These are phyloP conservation scores for Mus caroli DNA, from an alignment of 2,797 vertebrate genomes.

Conservation along the genomic window DNA sequence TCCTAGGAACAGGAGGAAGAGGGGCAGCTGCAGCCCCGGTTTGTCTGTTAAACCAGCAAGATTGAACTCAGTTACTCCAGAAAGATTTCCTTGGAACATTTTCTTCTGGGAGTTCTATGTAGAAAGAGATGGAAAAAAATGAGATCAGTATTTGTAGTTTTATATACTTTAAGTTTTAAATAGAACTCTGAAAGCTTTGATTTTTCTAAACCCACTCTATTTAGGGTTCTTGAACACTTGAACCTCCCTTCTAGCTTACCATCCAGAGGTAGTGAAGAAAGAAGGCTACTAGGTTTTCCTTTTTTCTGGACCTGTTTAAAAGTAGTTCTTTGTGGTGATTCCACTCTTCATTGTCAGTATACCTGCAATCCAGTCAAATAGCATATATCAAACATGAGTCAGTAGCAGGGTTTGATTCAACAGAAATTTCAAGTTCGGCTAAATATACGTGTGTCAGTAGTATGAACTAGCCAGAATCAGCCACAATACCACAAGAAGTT, in stretches of 20 bases:
- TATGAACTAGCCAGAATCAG: not conserved
- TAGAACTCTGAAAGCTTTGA: not conserved
- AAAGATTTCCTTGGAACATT: not conserved
- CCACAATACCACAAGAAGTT: not conserved
- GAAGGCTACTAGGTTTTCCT: not conserved
- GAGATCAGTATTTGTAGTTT: too few species aligned
- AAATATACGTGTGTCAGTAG: not conserved
- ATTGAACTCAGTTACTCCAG: not conserved
- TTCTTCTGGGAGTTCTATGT: not conserved
- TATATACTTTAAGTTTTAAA: not conserved
- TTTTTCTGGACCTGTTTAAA: not conserved
- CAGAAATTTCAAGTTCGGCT: not conserved
- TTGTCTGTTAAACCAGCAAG: not conserved
- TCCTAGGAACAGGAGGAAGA: conserved; percentile 50
- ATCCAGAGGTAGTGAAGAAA: not conserved
- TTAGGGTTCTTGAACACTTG: not conserved
- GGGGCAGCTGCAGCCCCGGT: not conserved
- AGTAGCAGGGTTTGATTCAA: not conserved
- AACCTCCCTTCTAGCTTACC: not conserved
- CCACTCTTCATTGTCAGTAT: not conserved
- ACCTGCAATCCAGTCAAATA: not conserved
- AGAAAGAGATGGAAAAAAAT: not conserved
- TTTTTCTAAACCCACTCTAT: not conserved
- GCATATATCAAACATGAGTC: not conserved
- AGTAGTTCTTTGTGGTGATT: not conserved